Evolutionary conservation across 2,113 vertebrate species (phyloP), one percentile per base, ranked within the genome.

Genomic region (Lagopus leucura): DNA sequence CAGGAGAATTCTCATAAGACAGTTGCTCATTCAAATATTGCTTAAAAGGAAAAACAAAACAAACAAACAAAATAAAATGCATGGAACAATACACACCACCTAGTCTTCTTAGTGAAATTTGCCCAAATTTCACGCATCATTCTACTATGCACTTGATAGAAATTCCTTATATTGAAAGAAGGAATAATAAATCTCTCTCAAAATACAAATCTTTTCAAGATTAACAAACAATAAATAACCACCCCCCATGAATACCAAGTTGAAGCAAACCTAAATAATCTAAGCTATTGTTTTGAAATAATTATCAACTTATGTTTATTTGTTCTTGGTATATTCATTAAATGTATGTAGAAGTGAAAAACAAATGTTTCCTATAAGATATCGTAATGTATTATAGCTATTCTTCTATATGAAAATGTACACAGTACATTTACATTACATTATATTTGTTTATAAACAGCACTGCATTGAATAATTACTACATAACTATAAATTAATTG

Each of bases 1-100:
- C 84, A 30, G 94, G 94, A 91, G 95, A 89, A 83, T 86, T 86
- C 61, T 95, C 89, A 74, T 91, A 95, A 60, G 90, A 96, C 48
- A 99, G 96, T 87, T 97, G 98, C 54, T 97, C 97, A 92, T 98
- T 98, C 97, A 99, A 96, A 93, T 98, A 97, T 15, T 97, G 98
- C 99, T 99, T 96, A 72, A 93, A 81, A 58, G 57, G 80, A 84
- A 69, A 70, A 67, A 48, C 57, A 82, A 72, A 78, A 63, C 78
- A 11, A 93, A 54, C 27, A 11, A 93, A 54, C 27, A 54, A 52
- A 1, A 27, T 87, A 85, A 32, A 89, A 65, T 6, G 28, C 7
- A 1, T 18, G 87, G 82, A 28, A 61, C 9, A 34, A 8, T 69
- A 86, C 54, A 75, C 48, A 27, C 17, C 34, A 90, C 17, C 65